Base-by-base conservation (phyloP, 1,140 invertebrate species). In the Trichomalopsis sarcophagae region DNA sequence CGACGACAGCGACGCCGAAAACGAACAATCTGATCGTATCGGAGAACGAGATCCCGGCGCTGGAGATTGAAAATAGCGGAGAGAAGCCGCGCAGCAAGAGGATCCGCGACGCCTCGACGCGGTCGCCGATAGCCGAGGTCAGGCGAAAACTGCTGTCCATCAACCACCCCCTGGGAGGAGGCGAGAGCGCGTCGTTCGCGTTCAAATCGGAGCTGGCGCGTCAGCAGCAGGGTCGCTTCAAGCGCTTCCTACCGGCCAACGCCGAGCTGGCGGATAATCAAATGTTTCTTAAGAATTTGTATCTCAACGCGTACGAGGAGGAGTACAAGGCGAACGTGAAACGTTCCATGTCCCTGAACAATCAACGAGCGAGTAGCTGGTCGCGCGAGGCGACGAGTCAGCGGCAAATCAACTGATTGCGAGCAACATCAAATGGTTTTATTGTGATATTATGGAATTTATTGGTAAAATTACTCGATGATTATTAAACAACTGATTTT, bases 371-470 rank as follows among this genome's bases (percentile, higher is more conserved):
- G 30, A 79, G 40, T 23, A 75, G 33, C 7, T 82, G 75, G 87
- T 69, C 81, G 44, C 44, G 71, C 14, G 23, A 66, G 11, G 68
- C 33, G 89, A 87, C 88, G 14, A 77, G 17, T n/a, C 68, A n/a
- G 11, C 68, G 68, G 1, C 44, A 90, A 87, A 89, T 90, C 89
- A 90, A 92, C 88, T 91, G 88, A 90, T 21, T 62, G 55, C 55
- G 87, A 79, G 84, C 78, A 36, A 27, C 76, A 84, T 84, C 83
- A 89, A 90, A 90, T 89, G 89, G 91, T 91, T 89, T 90, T 92
- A 91, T 92, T 93, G 92, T 93, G 92, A 93, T 93, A 93, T 91
- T 91, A 92, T 90, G 91, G 90, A 92, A 91, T 92, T 93, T 91
- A 91, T 91, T 91, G 91, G 88, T 91, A 90, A 44, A 44, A 92